A percentile compares a stretch with the other conserved stretches of the same genome.
phyloP scores from a whole-genome alignment of 2,888 invertebrate genomes.

The Parasteatoda lunata region DNA sequence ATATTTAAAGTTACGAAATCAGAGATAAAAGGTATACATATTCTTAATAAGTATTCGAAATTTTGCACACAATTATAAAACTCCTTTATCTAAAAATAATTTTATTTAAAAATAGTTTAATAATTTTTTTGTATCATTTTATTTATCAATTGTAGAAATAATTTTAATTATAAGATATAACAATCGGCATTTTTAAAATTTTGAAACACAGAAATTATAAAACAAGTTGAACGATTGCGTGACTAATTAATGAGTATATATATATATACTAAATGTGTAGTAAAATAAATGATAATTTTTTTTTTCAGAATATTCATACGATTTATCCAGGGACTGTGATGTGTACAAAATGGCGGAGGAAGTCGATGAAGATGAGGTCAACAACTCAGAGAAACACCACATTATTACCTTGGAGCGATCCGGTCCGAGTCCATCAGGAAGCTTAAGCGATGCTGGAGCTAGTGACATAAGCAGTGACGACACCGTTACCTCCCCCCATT shows the following conservation, averaged over 20 bases:
- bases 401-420: conserved; percentile 47
- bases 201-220: too few relatives aligned
- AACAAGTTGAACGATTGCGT: too few relatives aligned
- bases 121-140: too few relatives aligned
- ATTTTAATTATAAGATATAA: too few relatives aligned
- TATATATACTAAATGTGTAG: too few relatives aligned
- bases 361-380: conserved; percentile 12
- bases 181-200: too few relatives aligned
- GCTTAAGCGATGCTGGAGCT: conserved; percentile 55
- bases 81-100: neutral
- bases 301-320: conserved; percentile 58
- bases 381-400: conserved; percentile 9
- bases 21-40: too few relatives aligned
- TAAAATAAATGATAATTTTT: neutral
- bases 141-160: too few relatives aligned
- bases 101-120: neutral
- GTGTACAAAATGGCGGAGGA: conserved; percentile 60
- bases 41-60: too few relatives aligned
- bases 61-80: neutral
- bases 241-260: too few relatives aligned
- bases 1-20: too few relatives aligned
- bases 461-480: conserved; percentile 50
- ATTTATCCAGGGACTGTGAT: conserved; percentile 61
- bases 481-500: conserved; percentile 33
- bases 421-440: conserved; percentile 59